phyloP scores from a whole-genome alignment of 2,888 invertebrate species.

The Nomada ruficornis region DNA sequence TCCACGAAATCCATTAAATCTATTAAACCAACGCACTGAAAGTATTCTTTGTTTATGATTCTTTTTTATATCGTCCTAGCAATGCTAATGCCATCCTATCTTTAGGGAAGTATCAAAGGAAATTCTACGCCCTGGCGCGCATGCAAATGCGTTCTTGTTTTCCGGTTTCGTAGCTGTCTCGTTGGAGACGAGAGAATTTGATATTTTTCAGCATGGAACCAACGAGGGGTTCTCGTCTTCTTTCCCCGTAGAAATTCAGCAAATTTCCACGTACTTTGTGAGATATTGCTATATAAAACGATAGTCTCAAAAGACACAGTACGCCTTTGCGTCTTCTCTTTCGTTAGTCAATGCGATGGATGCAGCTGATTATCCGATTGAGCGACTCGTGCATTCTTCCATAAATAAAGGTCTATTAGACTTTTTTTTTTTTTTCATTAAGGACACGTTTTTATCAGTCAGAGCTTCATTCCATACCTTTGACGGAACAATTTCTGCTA shows the following conservation, averaged over 20 bases:
- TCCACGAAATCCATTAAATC: not conserved
- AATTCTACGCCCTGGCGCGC: not conserved
- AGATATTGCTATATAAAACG: not conserved
- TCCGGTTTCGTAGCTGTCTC: constrained; percentile 10
- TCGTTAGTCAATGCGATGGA: not conserved
- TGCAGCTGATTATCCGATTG: not conserved
- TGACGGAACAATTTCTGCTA: constrained; percentile 4
- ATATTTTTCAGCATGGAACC: not conserved
- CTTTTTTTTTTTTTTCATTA: not conserved
- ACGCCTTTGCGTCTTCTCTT: not conserved
- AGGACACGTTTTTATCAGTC: constrained; percentile 4
- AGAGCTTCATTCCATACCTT: constrained; percentile 11
- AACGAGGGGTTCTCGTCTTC: not conserved
- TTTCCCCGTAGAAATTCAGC: not conserved
- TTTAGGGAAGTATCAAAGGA: constrained; percentile 5
- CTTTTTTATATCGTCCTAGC: constrained; percentile 11
- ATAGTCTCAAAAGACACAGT: not conserved
- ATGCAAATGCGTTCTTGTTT: constrained; percentile 13
- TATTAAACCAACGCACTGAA: not conserved
- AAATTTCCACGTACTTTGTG: not conserved
- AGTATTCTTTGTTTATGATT: not conserved
- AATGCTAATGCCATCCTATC: not conserved
- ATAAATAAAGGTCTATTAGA: constrained; percentile 5
- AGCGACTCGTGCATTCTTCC: not conserved
- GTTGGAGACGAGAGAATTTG: not conserved